These are phyloP conservation scores for Heliconius hortense DNA, from an alignment of 2,888 invertebrate genomes.

Conservation along the genomic window DNA sequence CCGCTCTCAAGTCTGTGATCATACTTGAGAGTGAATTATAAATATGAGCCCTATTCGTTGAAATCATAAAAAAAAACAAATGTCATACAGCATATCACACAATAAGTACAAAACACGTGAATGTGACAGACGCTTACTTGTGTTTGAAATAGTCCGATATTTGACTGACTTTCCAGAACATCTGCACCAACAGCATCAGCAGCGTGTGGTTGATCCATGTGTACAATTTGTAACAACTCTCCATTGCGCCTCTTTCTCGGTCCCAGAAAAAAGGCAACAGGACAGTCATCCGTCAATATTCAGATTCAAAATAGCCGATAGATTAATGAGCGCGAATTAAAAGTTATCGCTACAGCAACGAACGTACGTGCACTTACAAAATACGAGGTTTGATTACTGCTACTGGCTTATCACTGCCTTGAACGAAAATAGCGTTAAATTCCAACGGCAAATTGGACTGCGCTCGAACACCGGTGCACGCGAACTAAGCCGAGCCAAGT, in stretches of 20 bases:
- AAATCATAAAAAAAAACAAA: not conserved
- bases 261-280: conserved; percentile 69
- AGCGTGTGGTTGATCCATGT: conserved; percentile 76
- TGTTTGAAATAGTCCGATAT: conserved; percentile 74
- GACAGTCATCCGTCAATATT: conserved; percentile 73
- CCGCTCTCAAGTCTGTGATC: too few relatives aligned
- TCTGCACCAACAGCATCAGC: conserved; percentile 75
- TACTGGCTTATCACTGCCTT: conserved; percentile 58
- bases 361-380: conserved; percentile 49
- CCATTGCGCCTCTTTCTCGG: conserved; percentile 69
- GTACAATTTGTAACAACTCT: conserved; percentile 74
- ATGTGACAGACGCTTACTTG: conserved; percentile 62
- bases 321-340: conserved; percentile 18
- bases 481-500: conserved; percentile 57
- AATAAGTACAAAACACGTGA: conserved; percentile 7
- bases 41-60: not conserved
- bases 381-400: conserved; percentile 58
- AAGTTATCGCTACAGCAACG: not conserved
- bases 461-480: conserved; percentile 67
- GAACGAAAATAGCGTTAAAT: conserved; percentile 61
- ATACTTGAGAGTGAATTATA: too few relatives aligned
- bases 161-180: conserved; percentile 78
- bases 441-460: conserved; percentile 60
- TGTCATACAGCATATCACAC: not conserved
- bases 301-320: conserved; percentile 24